Conservation (phyloP, 2,797 vertebrate genomes). For the Acipenser oxyrinchus region DNA sequence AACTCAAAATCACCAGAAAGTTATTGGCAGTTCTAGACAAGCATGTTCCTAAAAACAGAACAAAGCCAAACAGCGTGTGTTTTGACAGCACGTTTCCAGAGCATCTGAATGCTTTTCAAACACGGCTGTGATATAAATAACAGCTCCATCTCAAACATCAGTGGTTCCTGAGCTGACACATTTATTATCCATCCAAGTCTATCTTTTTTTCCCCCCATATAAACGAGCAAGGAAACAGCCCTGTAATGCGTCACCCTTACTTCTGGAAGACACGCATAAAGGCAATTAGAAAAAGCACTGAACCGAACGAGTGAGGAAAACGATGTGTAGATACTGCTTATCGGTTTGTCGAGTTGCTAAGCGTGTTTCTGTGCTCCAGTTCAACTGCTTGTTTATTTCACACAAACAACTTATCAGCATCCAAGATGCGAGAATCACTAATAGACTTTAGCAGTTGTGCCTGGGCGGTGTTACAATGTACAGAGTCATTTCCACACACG, state of each 20-base stretch:
- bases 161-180: background rate
- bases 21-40: constrained; percentile 14
- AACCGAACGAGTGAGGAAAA: too few species aligned
- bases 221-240: background rate
- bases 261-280: too few species aligned
- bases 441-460: too few species aligned
- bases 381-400: too few species aligned
- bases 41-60: constrained; percentile 16
- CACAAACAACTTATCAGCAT: too few species aligned
- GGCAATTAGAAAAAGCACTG: too few species aligned
- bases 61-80: constrained; percentile 15
- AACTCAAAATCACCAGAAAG: constrained; percentile 9
- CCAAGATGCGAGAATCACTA: too few species aligned
- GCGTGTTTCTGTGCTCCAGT: too few species aligned
- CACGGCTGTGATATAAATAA: background rate
- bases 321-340: too few species aligned
- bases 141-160: background rate
- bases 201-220: background rate
- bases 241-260: background rate
- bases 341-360: too few species aligned
- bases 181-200: background rate
- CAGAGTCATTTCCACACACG: too few species aligned
- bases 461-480: too few species aligned
- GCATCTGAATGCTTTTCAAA: background rate
- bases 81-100: constrained; percentile 8